These are phyloP conservation scores for Lottia scabra DNA, from an alignment of 2,888 invertebrate genomes.

Conservation along the genomic window DNA sequence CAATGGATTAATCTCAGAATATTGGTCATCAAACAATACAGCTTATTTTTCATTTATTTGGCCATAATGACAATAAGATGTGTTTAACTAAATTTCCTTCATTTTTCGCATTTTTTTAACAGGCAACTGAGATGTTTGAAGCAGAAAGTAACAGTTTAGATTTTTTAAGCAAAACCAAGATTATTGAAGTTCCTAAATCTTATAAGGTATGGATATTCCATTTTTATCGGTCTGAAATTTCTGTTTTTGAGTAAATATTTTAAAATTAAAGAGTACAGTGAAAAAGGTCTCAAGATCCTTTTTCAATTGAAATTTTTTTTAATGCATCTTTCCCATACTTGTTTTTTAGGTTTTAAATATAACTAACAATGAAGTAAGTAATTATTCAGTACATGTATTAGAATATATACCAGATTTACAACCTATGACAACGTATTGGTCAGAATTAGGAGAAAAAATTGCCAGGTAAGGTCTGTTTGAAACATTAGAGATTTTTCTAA, in stretches of 20 bases:
- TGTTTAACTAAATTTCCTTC: too few species aligned
- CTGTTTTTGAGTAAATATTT: too few species aligned
- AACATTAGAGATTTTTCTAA: too few species aligned
- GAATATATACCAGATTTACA: slow-evolving; percentile 19
- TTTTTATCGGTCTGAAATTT: too few species aligned
- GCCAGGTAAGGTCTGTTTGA: slow-evolving; percentile 12
- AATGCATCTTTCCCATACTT: too few species aligned
- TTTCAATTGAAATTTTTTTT: too few species aligned
- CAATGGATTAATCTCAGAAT: too few species aligned
- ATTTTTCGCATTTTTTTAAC: neutral
- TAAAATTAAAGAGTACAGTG: too few species aligned
- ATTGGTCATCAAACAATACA: too few species aligned
- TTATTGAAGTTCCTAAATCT: slow-evolving; percentile 15
- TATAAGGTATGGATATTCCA: slow-evolving; percentile 11
- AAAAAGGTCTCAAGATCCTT: too few species aligned
- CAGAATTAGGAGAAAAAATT: slow-evolving; percentile 23
- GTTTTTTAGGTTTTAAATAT: neutral
- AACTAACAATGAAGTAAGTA: neutral
- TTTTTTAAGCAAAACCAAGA: neutral
- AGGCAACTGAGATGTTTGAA: slow-evolving; percentile 13
- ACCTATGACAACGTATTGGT: slow-evolving; percentile 22
- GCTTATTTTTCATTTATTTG: too few species aligned
- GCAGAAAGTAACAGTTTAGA: slow-evolving; percentile 13
- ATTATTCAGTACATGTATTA: slow-evolving; percentile 16
- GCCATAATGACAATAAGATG: too few species aligned